Conservation (phyloP, 2,113 vertebrate species). For the Indicator maculatus region DNA sequence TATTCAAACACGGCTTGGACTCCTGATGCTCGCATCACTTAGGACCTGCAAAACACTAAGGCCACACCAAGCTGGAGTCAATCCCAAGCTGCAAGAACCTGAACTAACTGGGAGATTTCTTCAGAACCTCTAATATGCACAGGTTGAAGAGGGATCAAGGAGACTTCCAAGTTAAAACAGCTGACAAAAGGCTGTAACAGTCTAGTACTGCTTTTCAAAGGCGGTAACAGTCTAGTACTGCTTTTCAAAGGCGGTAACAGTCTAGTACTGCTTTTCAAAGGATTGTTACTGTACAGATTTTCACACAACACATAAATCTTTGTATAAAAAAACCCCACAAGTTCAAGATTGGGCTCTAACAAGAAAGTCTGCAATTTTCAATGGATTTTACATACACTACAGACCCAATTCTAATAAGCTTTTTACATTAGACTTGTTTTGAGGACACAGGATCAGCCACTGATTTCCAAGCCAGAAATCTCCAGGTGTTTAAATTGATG, state of each 20-base stretch:
- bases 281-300: background rate
- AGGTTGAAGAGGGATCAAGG: fast-evolving
- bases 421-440: background rate
- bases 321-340: too few relatives aligned
- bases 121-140: background rate
- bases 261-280: background rate
- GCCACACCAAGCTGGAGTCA: background rate
- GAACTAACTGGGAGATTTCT: background rate
- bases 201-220: background rate
- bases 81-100: background rate
- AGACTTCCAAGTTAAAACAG: background rate
- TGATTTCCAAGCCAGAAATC: background rate
- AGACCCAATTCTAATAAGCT: background rate
- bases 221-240: too few relatives aligned
- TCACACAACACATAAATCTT: background rate
- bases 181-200: background rate
- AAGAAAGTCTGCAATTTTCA: background rate
- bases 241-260: background rate
- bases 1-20: background rate
- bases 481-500: background rate
- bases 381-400: background rate
- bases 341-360: background rate
- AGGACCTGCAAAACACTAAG: background rate
- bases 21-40: background rate
- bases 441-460: background rate